These are phyloP conservation scores for Oncorhynchus gorbuscha DNA, from an alignment of 2,113 vertebrate genomes.

Conservation along the genomic window DNA sequence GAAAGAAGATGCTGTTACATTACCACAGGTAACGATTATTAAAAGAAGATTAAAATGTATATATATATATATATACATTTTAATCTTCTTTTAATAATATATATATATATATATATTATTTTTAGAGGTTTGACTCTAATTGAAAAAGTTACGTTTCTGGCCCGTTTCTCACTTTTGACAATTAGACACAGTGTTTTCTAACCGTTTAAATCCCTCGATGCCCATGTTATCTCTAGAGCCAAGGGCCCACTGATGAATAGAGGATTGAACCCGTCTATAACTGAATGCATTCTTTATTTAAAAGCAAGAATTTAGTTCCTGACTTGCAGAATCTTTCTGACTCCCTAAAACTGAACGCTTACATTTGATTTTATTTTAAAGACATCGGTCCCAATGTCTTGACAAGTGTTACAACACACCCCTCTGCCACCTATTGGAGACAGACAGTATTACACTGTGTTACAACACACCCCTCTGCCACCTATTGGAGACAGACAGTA, in stretches of 20 bases:
- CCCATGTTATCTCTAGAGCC: neutral
- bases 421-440: no score
- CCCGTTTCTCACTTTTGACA: no score
- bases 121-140: neutral
- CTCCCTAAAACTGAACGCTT: neutral
- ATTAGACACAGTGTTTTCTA: no score
- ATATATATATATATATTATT: neutral
- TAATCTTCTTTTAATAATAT: no score
- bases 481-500: no score
- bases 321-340: neutral
- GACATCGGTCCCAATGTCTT: conserved; percentile 30
- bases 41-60: neutral
- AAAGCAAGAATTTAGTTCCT: neutral
- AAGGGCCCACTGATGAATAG: neutral
- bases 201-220: neutral
- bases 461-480: neutral
- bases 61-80: no score
- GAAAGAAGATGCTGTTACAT: neutral
- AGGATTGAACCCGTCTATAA: neutral
- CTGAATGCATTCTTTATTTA: neutral
- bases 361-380: neutral
- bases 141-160: neutral
- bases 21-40: neutral
- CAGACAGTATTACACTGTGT: no score
- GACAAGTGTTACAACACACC: neutral